phyloP scores from a whole-genome alignment of 2,113 vertebrate genomes.

The Anarrhichthys ocellatus region DNA sequence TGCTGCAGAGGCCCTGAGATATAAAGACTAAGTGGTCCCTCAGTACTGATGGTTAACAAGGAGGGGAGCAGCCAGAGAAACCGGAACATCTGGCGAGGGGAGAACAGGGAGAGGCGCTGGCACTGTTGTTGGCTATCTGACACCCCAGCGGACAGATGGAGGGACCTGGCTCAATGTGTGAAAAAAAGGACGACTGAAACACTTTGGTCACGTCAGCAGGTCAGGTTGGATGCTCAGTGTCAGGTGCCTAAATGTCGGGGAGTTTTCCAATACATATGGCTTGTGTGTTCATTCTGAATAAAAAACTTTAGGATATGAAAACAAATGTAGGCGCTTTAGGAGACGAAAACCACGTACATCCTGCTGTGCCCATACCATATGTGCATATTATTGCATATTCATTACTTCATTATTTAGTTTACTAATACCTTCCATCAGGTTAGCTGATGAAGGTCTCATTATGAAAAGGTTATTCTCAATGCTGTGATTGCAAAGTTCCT shows the following conservation, averaged over 20 bases:
- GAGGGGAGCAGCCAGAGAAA: slow-evolving; percentile 32
- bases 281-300: neutral
- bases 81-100: slow-evolving; percentile 52
- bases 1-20: slow-evolving; percentile 35
- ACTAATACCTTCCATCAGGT: neutral
- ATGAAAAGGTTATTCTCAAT: slow-evolving; percentile 27
- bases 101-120: slow-evolving; percentile 43
- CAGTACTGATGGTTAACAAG: slow-evolving; percentile 44
- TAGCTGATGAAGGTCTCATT: neutral
- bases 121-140: slow-evolving; percentile 34
- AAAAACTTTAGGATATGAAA: neutral
- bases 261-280: neutral
- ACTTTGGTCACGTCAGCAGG: slow-evolving; percentile 20
- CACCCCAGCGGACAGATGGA: slow-evolving; percentile 32
- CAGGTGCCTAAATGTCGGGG: neutral
- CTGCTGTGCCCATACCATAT: neutral
- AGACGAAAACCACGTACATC: neutral
- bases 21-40: slow-evolving; percentile 37
- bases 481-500: slow-evolving; percentile 25
- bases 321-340: neutral
- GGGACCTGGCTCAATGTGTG: slow-evolving; percentile 17
- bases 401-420: neutral
- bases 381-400: slow-evolving; percentile 1
- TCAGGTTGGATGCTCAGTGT: slow-evolving; percentile 25
- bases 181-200: slow-evolving; percentile 10